These are phyloP conservation scores for Stenotaenia linearis DNA, from an alignment of 2,888 invertebrate species.

Conservation along the genomic window DNA sequence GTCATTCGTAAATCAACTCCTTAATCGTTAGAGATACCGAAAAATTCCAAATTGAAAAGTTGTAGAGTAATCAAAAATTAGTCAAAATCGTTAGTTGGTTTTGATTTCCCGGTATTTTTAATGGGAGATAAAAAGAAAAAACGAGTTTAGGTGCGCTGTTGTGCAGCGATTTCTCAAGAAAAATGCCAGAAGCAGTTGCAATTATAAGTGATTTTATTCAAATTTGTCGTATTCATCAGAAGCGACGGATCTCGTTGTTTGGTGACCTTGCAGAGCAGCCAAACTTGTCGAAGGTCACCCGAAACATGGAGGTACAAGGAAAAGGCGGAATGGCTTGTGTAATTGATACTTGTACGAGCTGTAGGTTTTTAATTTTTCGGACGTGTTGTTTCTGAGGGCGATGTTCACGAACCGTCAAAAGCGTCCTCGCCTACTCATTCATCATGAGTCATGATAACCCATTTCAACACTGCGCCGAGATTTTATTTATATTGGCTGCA, in stretches of 20 bases:
- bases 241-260: background rate
- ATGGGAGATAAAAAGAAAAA: too few relatives aligned
- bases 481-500: background rate
- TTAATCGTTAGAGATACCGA: too few relatives aligned
- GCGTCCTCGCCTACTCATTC: background rate
- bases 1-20: too few relatives aligned
- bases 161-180: too few relatives aligned
- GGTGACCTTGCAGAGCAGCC: background rate
- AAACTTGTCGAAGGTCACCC: background rate
- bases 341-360: background rate
- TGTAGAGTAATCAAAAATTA: too few relatives aligned
- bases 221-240: background rate
- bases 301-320: background rate
- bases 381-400: background rate
- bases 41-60: too few relatives aligned
- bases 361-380: background rate
- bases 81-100: too few relatives aligned
- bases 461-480: background rate
- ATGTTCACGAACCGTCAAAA: background rate
- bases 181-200: too few relatives aligned
- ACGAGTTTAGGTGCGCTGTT: too few relatives aligned
- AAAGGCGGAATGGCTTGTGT: background rate
- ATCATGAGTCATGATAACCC: background rate
- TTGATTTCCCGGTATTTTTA: too few relatives aligned
- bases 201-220: background rate